A percentile compares a stretch with the other conserved stretches of the same genome.
Evolutionary conservation across 2,113 vertebrate species (phyloP).

Genomic region (Varanus salvator): DNA sequence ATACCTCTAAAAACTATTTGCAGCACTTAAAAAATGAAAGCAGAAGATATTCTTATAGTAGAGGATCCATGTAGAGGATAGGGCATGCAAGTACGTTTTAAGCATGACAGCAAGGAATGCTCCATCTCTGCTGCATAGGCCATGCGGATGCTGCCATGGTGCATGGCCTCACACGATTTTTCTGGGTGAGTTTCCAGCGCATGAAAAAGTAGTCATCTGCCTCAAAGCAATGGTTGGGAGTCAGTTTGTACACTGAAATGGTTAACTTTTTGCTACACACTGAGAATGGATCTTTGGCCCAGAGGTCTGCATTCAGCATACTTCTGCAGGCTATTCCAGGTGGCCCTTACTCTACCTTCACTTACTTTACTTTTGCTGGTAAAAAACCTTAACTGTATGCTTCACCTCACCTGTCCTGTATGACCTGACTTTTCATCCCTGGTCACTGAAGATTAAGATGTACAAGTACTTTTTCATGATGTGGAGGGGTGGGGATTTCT

Average conservation of each 20-base stretch:
- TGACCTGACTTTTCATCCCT: neutral
- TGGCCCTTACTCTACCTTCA: neutral
- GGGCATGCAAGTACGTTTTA: rapidly evolving
- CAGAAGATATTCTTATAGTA: neutral
- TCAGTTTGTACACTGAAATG: neutral
- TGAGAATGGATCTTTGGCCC: neutral
- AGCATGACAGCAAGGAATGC: neutral
- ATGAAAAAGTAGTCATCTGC: neutral
- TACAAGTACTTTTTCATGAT: neutral
- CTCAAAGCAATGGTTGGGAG: neutral
- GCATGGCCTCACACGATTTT: neutral
- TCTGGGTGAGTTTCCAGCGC: neutral
- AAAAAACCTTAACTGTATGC: neutral
- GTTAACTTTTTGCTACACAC: neutral
- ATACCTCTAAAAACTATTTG: neutral
- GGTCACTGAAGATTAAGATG: neutral
- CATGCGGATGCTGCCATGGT: neutral
- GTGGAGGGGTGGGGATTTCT: neutral
- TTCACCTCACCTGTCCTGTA: neutral
- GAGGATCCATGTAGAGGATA: rapidly evolving
- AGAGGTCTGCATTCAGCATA: neutral
- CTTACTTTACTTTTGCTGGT: neutral
- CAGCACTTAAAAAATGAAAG: neutral
- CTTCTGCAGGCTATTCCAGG: neutral
- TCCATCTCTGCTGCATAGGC: neutral